Percentiles rank a stretch among this genome's conserved stretches.
Conservation (phyloP, 2,888 invertebrate species). For the Apamea sordens region DNA sequence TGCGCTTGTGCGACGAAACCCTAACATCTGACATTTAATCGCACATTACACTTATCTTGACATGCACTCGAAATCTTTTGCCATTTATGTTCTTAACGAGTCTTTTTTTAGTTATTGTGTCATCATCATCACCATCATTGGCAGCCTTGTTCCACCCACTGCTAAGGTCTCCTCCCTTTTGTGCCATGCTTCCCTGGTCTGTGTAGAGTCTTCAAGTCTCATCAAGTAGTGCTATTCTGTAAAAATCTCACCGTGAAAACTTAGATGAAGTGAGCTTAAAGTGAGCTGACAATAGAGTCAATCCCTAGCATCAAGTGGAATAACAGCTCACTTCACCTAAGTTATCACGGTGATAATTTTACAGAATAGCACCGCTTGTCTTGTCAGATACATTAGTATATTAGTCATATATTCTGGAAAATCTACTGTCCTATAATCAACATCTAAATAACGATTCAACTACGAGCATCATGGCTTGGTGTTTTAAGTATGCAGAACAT, state of each 20-base stretch:
- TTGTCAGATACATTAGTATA: not conserved
- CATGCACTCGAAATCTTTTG: slow-evolving; percentile 37
- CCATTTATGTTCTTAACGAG: not conserved
- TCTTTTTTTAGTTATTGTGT: not conserved
- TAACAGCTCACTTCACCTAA: too few species aligned
- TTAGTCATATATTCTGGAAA: not conserved
- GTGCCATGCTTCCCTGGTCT: not conserved
- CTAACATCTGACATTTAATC: slow-evolving; percentile 70
- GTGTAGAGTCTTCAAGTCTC: not conserved
- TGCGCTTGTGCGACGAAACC: slow-evolving; percentile 82
- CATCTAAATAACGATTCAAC: not conserved
- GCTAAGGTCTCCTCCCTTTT: not conserved
- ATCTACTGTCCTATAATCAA: not conserved
- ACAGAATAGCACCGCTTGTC: too few species aligned
- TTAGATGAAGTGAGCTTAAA: too few species aligned
- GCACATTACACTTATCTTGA: slow-evolving; percentile 51
- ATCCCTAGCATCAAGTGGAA: too few species aligned
- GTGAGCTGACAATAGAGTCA: too few species aligned
- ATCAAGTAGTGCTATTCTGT: not conserved
- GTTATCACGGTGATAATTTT: too few species aligned
- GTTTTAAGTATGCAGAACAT: not conserved
- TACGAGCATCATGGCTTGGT: not conserved
- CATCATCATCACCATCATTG: not conserved
- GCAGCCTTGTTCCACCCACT: not conserved
- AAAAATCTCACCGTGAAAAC: too few species aligned